Evolutionary conservation across 2,797 vertebrate species (phyloP), one percentile per base, ranked within the genome.

Genomic region (Chiloscyllium punctatum): DNA sequence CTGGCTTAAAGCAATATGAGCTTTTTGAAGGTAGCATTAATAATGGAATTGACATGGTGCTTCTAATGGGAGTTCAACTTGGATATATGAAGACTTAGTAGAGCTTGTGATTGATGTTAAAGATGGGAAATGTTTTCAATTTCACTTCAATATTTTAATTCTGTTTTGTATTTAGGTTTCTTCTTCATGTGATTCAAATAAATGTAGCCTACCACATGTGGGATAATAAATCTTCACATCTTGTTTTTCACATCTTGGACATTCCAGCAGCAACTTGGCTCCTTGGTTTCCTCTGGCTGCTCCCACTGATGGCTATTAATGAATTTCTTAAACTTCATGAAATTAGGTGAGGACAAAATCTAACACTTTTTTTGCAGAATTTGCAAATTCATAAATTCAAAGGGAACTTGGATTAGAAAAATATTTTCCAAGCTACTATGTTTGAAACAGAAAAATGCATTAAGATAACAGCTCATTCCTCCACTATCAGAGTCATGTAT

Each of bases 321-420:
- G 96, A 96, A 94, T 95, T 95, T 25, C 96, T 96, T 72, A 96
- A 96, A 94, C 96, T 96, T 84, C 96, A 96, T 95, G 95, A 96
- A 96, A 96, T 96, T 72, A 96, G 96, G 96, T 96, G 53, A 95
- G 72, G 57, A 37, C 87, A 25, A 88, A 37, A 48, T n/a, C 30
- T 62, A 69, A n/a, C n/a, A 66, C 15, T 42, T 68, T 94, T 94
- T 94, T 94, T 72, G 27, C 69, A 77, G 25, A 30, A 71, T 1
- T 16, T 53, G 53, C 8, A 51, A 53, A 16, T 53, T 77, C 51
- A 48, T 74, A 15, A 72, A 42, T 2, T 30, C 71, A 72, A 51
- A 74, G 69, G 71, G 21, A 48, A 72, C 23, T 72, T 42, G 37
- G 23, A 94, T 72, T 72, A 72, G 69, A 72, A 72, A 94, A 72